Percentiles rank a stretch among this genome's conserved stretches.
phyloP scores from a whole-genome alignment of 1,140 invertebrate genomes.

The Physella acuta region DNA sequence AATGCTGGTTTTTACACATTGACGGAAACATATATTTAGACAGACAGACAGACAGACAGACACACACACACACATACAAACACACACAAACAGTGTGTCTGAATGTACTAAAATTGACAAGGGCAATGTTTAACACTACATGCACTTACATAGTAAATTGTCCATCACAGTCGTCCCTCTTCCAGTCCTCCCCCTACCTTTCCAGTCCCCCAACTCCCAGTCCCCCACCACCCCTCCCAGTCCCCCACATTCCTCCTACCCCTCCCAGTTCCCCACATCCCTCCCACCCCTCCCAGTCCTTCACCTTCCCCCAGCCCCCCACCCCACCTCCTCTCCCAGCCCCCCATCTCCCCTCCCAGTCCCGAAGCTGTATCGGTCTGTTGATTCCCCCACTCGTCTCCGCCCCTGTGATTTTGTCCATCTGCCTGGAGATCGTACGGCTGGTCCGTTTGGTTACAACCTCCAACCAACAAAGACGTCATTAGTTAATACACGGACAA shows the following conservation, averaged over 20 bases:
- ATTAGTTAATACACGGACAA: too few species aligned
- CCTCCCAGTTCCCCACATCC: background rate
- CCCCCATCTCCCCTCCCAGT: too few species aligned
- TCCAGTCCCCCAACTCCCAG: background rate
- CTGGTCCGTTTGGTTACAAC: too few species aligned
- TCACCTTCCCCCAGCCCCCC: background rate
- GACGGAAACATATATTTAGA: too few species aligned
- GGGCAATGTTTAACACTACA: too few species aligned
- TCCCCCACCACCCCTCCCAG: background rate
- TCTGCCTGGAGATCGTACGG: too few species aligned
- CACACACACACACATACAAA: background rate
- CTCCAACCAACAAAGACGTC: too few species aligned
- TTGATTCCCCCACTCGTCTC: too few species aligned
- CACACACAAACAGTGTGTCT: background rate
- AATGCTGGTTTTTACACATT: too few species aligned
- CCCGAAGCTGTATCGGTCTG: too few species aligned
- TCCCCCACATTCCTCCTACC: background rate
- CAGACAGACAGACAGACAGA: background rate
- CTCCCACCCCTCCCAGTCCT: background rate
- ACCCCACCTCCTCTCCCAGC: conserved; percentile 3
- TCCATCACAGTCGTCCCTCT: background rate
- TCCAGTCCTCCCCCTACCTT: background rate
- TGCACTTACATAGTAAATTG: background rate
- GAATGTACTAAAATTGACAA: too few species aligned
- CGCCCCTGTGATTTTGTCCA: too few species aligned